Base-by-base conservation (phyloP, 37 sponge, comb jelly and placozoan species). In the Lycopodina hypogea region DNA sequence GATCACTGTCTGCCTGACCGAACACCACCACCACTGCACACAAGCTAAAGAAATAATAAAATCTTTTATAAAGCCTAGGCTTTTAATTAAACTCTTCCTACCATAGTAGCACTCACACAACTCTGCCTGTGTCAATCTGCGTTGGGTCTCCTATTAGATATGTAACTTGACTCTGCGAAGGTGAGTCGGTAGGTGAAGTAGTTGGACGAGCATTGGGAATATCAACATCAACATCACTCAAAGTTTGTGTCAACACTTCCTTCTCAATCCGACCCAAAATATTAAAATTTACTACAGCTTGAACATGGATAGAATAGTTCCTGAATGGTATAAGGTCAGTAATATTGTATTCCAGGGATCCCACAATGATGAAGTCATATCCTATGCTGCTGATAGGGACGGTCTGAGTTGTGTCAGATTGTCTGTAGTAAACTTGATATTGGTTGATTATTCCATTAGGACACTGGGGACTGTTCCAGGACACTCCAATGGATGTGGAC, bases 21-120 rank as follows among this genome's bases (percentile, higher is more conserved):
- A 21, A 22, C 33, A 76, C 76, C 21, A 84, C 77, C n/a, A 76
- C 70, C 0, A 84, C 76, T 24, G 72, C 83, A 83, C 71, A 83
- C 40, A 83, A 83, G 18, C 83, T 83, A 53, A 11, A 36, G 35
- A 21, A 59, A 6, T 6, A 28, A 23, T 17, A 28, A 23, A 17
- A 17, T 59, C 60, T 26, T 7, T 3, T 28, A 17, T 17, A 6
- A 6, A 17, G 6, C 18, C 18, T 6, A 28, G 28, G 18, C 18
- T 17, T 59, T 59, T n/a, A n/a, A n/a, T n/a, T 18, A 28, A 18
- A 30, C 19, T 67, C 3, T 6, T 7, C 38, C 29, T 30, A 18
- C 21, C 26, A 67, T 32, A n/a, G 29, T 1, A 14, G 28, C 30
- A 68, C 79, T 79, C 39, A 79, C 79, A 68, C 52, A 6, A 79